phyloP scores from a whole-genome alignment of 2,797 vertebrate genomes.

The Peromyscus eremicus region DNA sequence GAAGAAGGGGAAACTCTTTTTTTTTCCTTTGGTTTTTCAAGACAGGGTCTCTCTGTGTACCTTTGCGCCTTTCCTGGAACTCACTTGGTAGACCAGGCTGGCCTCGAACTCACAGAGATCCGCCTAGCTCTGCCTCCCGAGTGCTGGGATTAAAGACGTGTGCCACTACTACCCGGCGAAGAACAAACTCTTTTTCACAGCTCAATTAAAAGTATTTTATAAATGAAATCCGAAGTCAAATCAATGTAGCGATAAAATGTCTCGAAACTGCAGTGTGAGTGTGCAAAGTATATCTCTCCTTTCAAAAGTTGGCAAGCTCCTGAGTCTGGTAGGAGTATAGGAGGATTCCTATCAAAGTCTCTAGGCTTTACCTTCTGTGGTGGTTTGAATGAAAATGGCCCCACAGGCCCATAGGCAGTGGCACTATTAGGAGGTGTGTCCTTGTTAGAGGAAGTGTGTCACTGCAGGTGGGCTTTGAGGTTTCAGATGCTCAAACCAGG shows the following conservation, averaged over 20 bases:
- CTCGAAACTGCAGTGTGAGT: not conserved
- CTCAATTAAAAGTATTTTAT: slow-evolving; percentile 32
- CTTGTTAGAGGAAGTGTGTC: not conserved
- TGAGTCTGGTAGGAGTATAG: not conserved
- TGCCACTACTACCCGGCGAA: no score
- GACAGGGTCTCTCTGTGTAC: no score
- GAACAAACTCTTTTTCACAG: slow-evolving; percentile 22
- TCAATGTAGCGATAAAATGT: slow-evolving; percentile 12
- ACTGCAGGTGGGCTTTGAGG: not conserved
- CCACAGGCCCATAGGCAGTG: no score
- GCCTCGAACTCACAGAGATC: no score
- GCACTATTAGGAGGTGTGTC: not conserved
- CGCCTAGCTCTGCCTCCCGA: no score
- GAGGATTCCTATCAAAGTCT: not conserved
- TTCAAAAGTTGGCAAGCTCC: not conserved
- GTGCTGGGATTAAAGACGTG: no score
- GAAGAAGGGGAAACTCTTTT: no score
- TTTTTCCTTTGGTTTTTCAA: no score
- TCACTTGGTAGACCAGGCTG: no score
- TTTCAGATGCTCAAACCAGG: not conserved
- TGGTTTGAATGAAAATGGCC: not conserved
- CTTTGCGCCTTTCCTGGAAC: no score
- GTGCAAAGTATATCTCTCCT: not conserved
- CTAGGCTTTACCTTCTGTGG: not conserved
- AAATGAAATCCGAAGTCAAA: not conserved